These are phyloP conservation scores for Cynocephalus volans DNA, from an alignment of 2,113 vertebrate species.

Conservation along the genomic window DNA sequence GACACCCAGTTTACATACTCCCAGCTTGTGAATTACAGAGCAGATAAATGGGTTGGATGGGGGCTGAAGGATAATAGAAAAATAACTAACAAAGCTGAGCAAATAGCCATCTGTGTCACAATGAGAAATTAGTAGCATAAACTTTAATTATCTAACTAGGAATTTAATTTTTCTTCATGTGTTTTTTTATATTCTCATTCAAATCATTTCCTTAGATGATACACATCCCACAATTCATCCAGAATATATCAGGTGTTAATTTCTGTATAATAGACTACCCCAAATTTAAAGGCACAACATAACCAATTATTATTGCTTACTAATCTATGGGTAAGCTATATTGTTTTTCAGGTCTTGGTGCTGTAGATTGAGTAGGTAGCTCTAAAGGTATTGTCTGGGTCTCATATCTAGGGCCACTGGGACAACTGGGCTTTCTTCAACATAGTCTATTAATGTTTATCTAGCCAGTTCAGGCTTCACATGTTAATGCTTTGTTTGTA, in stretches of 20 bases:
- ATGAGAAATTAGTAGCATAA: background rate
- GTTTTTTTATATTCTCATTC: background rate
- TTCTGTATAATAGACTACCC: background rate
- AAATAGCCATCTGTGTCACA: background rate
- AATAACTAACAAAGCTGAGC: background rate
- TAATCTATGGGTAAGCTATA: background rate
- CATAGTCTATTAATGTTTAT: background rate
- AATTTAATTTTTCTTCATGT: background rate
- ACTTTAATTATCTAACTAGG: background rate
- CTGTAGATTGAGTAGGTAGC: too few relatives aligned
- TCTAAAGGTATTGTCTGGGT: background rate
- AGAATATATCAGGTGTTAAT: background rate
- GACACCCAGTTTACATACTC: background rate
- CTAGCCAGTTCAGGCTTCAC: background rate
- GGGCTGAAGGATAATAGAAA: background rate
- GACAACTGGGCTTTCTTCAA: background rate
- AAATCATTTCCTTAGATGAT: background rate
- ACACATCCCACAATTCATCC: too few relatives aligned
- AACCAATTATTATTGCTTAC: background rate
- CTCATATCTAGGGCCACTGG: background rate
- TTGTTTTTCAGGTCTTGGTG: background rate
- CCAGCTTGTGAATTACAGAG: background rate
- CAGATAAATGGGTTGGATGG: background rate
- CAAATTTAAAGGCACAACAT: background rate
- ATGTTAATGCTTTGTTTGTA: background rate